Evolutionary conservation across 2,113 vertebrate genomes (phyloP).

Genomic region (Melozone crissalis): DNA sequence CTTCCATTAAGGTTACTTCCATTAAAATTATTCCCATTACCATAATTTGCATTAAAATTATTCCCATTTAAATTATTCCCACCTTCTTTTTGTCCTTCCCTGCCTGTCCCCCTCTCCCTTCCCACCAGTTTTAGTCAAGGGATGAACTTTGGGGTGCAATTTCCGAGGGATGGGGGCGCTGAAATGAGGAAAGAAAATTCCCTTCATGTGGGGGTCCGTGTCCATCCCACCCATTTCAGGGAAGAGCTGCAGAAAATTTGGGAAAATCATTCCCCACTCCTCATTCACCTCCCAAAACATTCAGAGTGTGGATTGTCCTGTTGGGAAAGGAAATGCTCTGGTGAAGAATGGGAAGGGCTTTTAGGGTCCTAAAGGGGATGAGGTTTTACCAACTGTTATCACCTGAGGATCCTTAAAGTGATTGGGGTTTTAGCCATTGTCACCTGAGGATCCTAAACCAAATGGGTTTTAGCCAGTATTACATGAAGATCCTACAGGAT

Average conservation of each 20-base stretch:
- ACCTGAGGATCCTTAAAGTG: neutral
- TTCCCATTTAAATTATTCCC: too few species aligned
- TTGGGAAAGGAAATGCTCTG: neutral
- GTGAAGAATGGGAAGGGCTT: accelerated
- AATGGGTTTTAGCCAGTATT: too few species aligned
- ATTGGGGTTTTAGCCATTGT: too few species aligned
- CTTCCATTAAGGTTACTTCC: too few species aligned
- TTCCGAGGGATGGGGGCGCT: neutral
- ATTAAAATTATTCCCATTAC: too few species aligned
- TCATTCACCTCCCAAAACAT: neutral
- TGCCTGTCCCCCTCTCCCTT: neutral
- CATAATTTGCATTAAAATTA: too few species aligned
- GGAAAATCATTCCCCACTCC: neutral
- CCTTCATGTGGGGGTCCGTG: accelerated
- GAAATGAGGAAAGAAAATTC: neutral
- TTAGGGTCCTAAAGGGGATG: neutral
- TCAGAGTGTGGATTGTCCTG: accelerated
- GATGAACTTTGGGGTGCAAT: neutral
- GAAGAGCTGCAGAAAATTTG: neutral
- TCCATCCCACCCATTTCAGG: neutral
- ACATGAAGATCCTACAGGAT: too few species aligned
- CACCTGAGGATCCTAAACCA: too few species aligned
- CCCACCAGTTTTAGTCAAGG: neutral
- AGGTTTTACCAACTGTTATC: neutral
- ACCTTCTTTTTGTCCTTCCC: neutral